Evolutionary conservation across 2,797 vertebrate species (phyloP), one percentile per base, ranked within the genome.

Genomic region (Pygocentrus nattereri): DNA sequence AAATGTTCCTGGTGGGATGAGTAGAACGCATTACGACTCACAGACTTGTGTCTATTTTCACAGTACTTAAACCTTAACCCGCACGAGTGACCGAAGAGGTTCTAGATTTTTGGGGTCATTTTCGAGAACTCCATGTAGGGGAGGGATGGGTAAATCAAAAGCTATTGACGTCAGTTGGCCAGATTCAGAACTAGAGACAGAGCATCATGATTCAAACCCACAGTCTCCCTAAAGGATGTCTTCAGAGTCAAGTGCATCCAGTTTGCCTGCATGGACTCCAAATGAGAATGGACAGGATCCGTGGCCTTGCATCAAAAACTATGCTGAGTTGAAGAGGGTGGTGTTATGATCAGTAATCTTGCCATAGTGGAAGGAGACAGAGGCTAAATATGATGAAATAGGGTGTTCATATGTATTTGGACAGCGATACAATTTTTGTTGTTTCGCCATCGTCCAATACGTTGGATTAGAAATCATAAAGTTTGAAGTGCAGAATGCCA

Each of bases 1-100:
- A n/a, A 73, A 81, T 65, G 58, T 78, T 69, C 30, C n/a, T 56
- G 50, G 71, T n/a, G 19, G 56, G 86, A 78, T 81, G 61, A 44
- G 4, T 12, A n/a, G 15, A 64, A 65, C 74, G 50, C 25, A 52
- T 77, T 84, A 82, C 31, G 19, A 41, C 12, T 78, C 56, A 80
- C 82, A 73, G 52, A 61, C 56, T 16, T 54, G 18, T 21, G 19
- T 52, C 47, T 76, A 50, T 49, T 50, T 58, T 68, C 68, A 25
- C 15, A 27, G 25, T 19, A 3, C 18, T 11, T 18, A 16, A 19
- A 12, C 23, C 41, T 59, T 25, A 25, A 70, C 11, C n/a, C 23
- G 3, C 49, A 81, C 11, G 16, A 19, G 27, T 54, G 25, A 19
- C 4, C 18, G 30, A 25, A 21, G 23, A 71, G 18, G 27, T 30